These are phyloP conservation scores for Ylistrum balloti DNA, from an alignment of 1,140 invertebrate genomes.

Conservation along the genomic window DNA sequence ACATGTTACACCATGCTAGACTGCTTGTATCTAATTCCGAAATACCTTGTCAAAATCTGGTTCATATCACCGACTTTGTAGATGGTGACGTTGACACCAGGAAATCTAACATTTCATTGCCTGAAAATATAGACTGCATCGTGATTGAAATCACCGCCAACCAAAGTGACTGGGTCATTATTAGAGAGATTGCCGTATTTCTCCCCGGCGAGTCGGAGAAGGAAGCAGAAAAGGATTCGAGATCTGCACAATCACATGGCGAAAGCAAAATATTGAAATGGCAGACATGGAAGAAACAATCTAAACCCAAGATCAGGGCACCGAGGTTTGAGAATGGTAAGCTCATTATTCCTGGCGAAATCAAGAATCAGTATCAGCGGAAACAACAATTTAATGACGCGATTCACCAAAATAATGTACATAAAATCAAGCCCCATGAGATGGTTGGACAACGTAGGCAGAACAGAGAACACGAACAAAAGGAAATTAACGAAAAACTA, in stretches of 20 bases:
- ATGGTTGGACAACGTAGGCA: neutral
- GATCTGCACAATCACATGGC: neutral
- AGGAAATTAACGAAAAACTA: neutral
- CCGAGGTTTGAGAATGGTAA: neutral
- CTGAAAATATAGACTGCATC: conserved; percentile 47
- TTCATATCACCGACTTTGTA: conserved; percentile 43
- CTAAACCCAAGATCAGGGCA: neutral
- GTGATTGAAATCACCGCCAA: conserved; percentile 46
- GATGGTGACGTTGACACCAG: conserved; percentile 43
- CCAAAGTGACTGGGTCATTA: conserved; percentile 57
- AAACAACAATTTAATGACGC: neutral
- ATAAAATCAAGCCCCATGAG: neutral
- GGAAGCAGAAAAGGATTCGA: neutral
- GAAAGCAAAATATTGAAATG: neutral
- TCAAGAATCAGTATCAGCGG: neutral
- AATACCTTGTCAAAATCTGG: neutral
- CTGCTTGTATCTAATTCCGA: conserved; percentile 31
- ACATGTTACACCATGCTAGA: conserved; percentile 46
- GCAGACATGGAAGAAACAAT: neutral
- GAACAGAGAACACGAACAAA: neutral
- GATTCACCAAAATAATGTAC: neutral
- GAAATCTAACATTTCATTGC: neutral
- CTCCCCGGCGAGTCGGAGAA: neutral
- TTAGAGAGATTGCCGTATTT: conserved; percentile 57
- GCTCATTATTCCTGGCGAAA: neutral